phyloP scores from a whole-genome alignment of 2,888 invertebrate genomes.

The Mantis religiosa region DNA sequence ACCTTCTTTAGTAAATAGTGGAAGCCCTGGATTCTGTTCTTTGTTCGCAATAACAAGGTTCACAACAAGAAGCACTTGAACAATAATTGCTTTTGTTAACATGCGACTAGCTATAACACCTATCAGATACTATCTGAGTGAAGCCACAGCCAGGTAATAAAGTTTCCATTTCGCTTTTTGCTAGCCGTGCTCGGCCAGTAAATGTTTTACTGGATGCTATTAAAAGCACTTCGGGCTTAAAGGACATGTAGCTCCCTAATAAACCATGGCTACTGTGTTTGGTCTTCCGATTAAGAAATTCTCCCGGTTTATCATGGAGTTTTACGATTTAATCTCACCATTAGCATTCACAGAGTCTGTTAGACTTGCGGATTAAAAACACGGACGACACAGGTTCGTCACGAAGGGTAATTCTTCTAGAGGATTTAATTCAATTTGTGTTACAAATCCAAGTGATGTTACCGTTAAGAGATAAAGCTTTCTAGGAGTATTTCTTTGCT shows the following conservation, averaged over 20 bases:
- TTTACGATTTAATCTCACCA: not conserved
- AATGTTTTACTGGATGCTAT: not conserved
- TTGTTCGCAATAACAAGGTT: not conserved
- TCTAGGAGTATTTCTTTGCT: too few relatives aligned
- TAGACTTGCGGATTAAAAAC: not conserved
- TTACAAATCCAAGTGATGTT: not conserved
- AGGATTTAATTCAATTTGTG: not conserved
- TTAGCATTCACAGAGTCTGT: not conserved
- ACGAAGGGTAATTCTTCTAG: not conserved
- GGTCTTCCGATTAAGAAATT: not conserved
- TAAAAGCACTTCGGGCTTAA: not conserved
- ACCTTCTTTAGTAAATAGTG: not conserved
- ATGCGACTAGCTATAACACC: not conserved
- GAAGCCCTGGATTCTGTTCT: not conserved
- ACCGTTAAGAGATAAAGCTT: too few relatives aligned
- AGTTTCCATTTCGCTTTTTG: not conserved
- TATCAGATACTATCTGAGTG: not conserved
- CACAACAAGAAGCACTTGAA: not conserved
- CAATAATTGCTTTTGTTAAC: not conserved
- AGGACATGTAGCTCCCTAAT: not conserved
- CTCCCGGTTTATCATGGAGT: not conserved
- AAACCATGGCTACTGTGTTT: not conserved
- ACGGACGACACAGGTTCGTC: not conserved
- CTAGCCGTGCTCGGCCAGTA: not conserved
- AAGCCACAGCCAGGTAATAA: not conserved